Conservation (phyloP, 2,113 vertebrate species). For the Misgurnus anguillicaudatus region DNA sequence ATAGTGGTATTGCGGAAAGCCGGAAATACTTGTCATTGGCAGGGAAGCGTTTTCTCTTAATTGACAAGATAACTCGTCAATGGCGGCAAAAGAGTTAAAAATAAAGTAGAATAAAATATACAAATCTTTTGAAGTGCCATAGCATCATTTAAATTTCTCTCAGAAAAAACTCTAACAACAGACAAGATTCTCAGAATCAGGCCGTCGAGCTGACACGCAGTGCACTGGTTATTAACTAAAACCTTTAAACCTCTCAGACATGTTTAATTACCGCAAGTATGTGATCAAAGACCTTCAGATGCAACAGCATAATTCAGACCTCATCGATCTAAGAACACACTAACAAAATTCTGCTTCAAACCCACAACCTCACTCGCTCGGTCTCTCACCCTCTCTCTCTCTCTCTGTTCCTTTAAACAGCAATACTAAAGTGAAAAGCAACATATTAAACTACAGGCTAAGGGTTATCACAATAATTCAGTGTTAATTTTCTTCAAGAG, state of each 20-base stretch:
- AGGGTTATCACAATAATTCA: neutral
- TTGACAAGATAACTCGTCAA: too few relatives aligned
- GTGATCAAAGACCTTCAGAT: slow-evolving; percentile 26
- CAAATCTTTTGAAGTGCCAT: neutral
- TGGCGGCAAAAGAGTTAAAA: too few relatives aligned
- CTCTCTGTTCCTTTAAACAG: neutral
- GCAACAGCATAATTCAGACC: slow-evolving; percentile 3
- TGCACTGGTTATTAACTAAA: slow-evolving; percentile 25
- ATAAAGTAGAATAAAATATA: too few relatives aligned
- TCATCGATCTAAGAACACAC: neutral
- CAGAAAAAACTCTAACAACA: neutral
- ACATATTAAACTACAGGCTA: slow-evolving; percentile 13
- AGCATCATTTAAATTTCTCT: neutral
- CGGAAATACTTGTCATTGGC: too few relatives aligned
- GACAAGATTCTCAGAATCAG: slow-evolving; percentile 6
- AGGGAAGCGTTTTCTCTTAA: too few relatives aligned
- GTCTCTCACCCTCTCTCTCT: neutral
- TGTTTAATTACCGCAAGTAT: slow-evolving; percentile 37
- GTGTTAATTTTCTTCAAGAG: slow-evolving; percentile 10
- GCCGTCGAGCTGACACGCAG: slow-evolving; percentile 3
- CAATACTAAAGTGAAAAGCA: neutral
- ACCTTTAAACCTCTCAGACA: slow-evolving; percentile 26
- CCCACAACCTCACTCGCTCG: neutral
- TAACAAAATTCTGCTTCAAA: neutral
- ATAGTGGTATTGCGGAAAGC: too few relatives aligned